Evolutionary conservation across 2,888 invertebrate species (phyloP), one percentile per base, ranked within the genome.

Genomic region (Melanophora roralis): DNA sequence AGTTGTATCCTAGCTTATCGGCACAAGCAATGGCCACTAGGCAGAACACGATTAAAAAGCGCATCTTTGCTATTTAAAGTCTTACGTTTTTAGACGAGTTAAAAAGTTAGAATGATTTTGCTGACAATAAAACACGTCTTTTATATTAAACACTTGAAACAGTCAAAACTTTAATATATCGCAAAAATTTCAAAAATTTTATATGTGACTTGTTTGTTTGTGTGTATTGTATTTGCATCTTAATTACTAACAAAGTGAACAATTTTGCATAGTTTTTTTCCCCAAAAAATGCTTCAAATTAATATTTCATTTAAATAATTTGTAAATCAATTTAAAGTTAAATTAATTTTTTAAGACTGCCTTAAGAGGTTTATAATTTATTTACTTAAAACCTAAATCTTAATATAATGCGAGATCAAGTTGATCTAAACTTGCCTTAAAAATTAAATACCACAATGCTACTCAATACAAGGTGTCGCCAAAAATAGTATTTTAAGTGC

Each of bases 1-100:
- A 86, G 81, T 86, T 85, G 81, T 86, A 86, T 65, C 86, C 87
- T 64, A 86, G 82, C 34, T 86, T 85, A 59, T 86, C 85, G 45
- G 87, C 87, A 71, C 84, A 84, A 71, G 85, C 85, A 68, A 83
- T 84, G 27, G 86, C 85, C 38, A 87, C 64, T 53, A 87, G 76
- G 68, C 86, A 87, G 36, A 87, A 71, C 11, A 84, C 84, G 43
- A 86, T 72, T 34, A 86, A 84, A 21, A 81, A 71, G 67, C 86
- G 85, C 87, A 86, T 87, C 57, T 82, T 84, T 64, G 40, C 45
- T 23, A 0, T 40, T 67, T 21, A 6, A n/a, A 55, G 64, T 38
- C n/a, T 21, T 51, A 47, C 38, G 12, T 5, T 19, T 49, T 40
- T 12, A 45, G 36, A 40, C 9, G 16, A 43, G 68, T 53, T 38